Evolutionary conservation across 2,113 vertebrate species (phyloP).

Genomic region (Nothobranchius furzeri): DNA sequence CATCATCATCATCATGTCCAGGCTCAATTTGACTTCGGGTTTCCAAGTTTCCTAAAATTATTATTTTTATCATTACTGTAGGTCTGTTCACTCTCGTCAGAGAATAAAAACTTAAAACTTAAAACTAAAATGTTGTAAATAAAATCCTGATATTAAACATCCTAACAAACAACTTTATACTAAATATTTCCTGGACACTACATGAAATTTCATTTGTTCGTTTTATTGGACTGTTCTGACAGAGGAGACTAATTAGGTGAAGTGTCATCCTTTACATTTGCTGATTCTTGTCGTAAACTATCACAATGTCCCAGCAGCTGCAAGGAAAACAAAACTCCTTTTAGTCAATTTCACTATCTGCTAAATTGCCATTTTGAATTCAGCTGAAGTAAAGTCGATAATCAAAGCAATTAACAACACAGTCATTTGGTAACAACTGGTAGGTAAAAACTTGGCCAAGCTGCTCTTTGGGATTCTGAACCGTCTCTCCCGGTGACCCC

Average conservation of each 20-base stretch:
- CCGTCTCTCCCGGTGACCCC: constrained; percentile 67
- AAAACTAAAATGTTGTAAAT: no score
- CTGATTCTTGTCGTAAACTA: constrained; percentile 30
- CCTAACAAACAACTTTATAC: no score
- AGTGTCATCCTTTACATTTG: constrained; percentile 15
- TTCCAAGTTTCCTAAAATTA: no score
- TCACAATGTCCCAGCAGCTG: constrained; percentile 28
- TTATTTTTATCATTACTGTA: no score
- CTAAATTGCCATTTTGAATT: constrained; percentile 72
- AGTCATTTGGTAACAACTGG: constrained; percentile 70
- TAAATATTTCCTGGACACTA: background rate
- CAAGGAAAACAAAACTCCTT: constrained; percentile 7
- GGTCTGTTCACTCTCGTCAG: no score
- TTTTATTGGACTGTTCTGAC: constrained; percentile 11
- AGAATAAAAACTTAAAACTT: no score
- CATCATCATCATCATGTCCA: no score
- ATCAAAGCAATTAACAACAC: constrained; percentile 77
- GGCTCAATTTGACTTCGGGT: no score
- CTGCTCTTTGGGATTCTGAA: constrained; percentile 72
- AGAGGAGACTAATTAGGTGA: constrained; percentile 5
- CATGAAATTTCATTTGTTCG: no score
- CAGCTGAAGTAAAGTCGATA: constrained; percentile 72
- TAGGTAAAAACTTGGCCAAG: constrained; percentile 53
- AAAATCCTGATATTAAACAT: no score
- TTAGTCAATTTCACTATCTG: constrained; percentile 41